phyloP scores from a whole-genome alignment of 2,113 vertebrate species.

The Leptobrachium ailaonicum region DNA sequence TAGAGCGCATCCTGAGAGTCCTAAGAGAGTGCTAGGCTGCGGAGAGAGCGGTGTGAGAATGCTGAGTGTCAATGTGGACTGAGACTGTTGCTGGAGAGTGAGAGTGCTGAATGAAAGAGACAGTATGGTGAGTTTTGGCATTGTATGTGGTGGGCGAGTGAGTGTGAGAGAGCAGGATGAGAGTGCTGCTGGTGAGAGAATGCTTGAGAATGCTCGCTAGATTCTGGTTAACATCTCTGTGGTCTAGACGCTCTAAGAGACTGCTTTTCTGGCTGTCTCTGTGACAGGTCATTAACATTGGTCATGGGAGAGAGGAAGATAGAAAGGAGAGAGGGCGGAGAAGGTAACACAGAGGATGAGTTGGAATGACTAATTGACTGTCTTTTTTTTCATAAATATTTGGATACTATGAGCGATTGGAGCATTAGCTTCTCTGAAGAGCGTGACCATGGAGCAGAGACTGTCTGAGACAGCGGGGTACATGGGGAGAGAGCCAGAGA shows the following conservation, averaged over 20 bases:
- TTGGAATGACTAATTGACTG: background rate
- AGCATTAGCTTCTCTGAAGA: background rate
- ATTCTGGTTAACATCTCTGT: constrained; percentile 1
- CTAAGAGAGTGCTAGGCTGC: background rate
- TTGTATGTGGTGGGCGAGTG: too few relatives aligned
- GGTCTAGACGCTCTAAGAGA: constrained; percentile 29
- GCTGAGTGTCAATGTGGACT: background rate
- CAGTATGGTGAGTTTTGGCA: background rate
- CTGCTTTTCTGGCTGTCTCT: constrained; percentile 9
- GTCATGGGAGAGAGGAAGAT: constrained; percentile 17
- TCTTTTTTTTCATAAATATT: constrained; percentile 26
- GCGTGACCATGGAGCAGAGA: background rate
- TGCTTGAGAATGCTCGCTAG: constrained; percentile 6
- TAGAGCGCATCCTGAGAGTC: too few relatives aligned
- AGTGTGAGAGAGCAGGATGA: background rate
- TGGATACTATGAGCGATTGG: constrained; percentile 25
- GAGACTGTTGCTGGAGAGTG: too few relatives aligned
- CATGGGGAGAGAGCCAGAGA: constrained; percentile 2
- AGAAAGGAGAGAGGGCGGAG: background rate
- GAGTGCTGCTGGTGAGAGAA: background rate
- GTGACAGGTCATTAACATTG: constrained; percentile 19
- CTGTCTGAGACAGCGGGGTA: too few relatives aligned
- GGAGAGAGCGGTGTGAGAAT: background rate
- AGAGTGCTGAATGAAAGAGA: background rate
- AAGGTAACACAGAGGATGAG: background rate